Percentiles rank a stretch among this genome's conserved stretches.
These are phyloP conservation scores for Prietella phreatophila DNA, from an alignment of 2,113 vertebrate genomes.

Conservation along the genomic window DNA sequence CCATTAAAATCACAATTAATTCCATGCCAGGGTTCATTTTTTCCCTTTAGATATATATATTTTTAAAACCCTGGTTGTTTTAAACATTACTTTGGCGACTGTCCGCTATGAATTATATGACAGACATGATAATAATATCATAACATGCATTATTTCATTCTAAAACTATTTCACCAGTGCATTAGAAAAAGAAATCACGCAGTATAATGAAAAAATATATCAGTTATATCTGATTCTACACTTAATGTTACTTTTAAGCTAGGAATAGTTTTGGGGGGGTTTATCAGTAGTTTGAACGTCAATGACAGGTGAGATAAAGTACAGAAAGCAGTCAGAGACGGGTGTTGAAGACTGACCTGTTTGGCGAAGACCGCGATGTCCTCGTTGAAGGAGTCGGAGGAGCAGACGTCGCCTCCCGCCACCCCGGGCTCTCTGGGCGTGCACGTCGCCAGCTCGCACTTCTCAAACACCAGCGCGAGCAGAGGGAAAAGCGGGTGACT, in stretches of 20 bases:
- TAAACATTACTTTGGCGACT: neutral
- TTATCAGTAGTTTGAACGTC: neutral
- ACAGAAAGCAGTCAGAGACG: neutral
- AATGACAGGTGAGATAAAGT: slow-evolving; percentile 2
- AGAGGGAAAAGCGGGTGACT: slow-evolving; percentile 99
- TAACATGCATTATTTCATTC: neutral
- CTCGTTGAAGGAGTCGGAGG: slow-evolving; percentile 99
- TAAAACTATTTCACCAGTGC: neutral
- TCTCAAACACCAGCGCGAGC: slow-evolving; percentile 98
- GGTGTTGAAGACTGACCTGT: slow-evolving; percentile 79
- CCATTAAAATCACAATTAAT: slow-evolving; percentile 57
- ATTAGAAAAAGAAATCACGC: neutral
- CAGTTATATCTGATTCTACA: neutral
- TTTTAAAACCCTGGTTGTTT: neutral
- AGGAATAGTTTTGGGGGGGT: neutral
- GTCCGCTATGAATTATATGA: neutral
- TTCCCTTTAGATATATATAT: neutral
- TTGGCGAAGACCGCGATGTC: slow-evolving; percentile 99
- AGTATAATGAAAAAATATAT: neutral
- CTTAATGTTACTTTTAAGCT: neutral
- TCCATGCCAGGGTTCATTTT: neutral
- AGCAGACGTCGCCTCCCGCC: slow-evolving; percentile 98
- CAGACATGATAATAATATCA: neutral
- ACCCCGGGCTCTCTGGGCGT: slow-evolving; percentile 98
- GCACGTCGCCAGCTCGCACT: slow-evolving; percentile 99